phyloP scores from a whole-genome alignment of 2,113 vertebrate species.

The Theristicus caerulescens region DNA sequence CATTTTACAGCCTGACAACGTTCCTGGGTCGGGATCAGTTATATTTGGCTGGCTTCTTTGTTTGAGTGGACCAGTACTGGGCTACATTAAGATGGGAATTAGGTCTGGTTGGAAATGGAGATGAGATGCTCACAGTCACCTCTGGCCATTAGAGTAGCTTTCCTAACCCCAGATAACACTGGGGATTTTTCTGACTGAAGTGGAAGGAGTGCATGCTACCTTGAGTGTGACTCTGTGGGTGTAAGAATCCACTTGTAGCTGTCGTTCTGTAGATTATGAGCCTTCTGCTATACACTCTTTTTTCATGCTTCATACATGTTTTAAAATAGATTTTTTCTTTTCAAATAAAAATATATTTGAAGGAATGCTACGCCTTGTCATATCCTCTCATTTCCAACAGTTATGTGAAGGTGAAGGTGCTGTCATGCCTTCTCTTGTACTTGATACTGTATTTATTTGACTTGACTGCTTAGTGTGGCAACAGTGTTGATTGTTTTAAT shows the following conservation, averaged over 20 bases:
- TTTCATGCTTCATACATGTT: neutral
- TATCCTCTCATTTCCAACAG: neutral
- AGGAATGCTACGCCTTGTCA: neutral
- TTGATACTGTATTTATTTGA: neutral
- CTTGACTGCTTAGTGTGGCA: neutral
- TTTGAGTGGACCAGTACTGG: neutral
- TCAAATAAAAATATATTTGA: neutral
- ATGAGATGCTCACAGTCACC: neutral
- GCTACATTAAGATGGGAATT: neutral
- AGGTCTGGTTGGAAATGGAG: neutral
- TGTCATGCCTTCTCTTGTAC: neutral
- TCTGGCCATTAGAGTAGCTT: neutral
- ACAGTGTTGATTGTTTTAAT: neutral
- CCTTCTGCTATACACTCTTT: neutral
- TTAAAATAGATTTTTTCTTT: neutral
- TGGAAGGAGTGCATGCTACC: neutral
- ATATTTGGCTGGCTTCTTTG: neutral
- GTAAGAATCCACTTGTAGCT: neutral
- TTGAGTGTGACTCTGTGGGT: neutral
- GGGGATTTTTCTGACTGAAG: neutral
- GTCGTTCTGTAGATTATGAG: neutral
- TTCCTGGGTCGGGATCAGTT: neutral
- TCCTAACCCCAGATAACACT: neutral
- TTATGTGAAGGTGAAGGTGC: neutral
- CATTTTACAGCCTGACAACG: neutral